Base-by-base conservation (phyloP, 2,888 invertebrate genomes). In the Prostheceraeus crozeri region DNA sequence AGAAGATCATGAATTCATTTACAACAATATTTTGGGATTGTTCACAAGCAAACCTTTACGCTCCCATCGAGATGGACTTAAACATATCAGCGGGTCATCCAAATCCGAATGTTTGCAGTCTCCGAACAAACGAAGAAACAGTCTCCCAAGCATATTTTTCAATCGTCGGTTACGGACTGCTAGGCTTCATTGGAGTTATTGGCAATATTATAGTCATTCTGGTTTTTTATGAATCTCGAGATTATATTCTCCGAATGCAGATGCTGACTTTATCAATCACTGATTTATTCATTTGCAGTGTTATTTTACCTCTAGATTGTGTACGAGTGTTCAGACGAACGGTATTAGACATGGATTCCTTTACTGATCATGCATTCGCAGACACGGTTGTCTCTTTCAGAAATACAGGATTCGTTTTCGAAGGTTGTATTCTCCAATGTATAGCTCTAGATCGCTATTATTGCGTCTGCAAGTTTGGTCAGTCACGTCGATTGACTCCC, bases 261-360 rank as follows among this genome's bases (percentile, higher is more conserved):
- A 48, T 55, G 8, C 16, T 55, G 3, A 40, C 56, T 11, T 40
- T 55, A 4, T 25, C 56, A 35, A 16, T 30, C 10, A 40, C 19
- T 6, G 56, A 55, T 23, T 40, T 55, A 19, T 21, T 35, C 19
- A 40, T 40, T 3, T 55, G 56, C 19, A 19, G 21, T 4, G 8
- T 45, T 14, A 35, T 55, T n/a, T 35, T 55, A 16, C 56, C 56
- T 16, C 21, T 46, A 23, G 56, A 55, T 21, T n/a, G 36, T 3
- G 16, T 45, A 14, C 56, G 56, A 8, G 21, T 45, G 35, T 45
- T 40, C n/a, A 21, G 21, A 19, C 36, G 45, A 21, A 8, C 36
- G 23, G 10, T 48, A 10, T 25, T 48, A 25, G 4, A 25, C 14
- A 48, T 11, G n/a, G 14, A 48, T 10, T 48, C 28, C 48, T 30